These are phyloP conservation scores for Nematostella vectensis DNA, from an alignment of 92 coral and sea anemone genomes.

Conservation along the genomic window DNA sequence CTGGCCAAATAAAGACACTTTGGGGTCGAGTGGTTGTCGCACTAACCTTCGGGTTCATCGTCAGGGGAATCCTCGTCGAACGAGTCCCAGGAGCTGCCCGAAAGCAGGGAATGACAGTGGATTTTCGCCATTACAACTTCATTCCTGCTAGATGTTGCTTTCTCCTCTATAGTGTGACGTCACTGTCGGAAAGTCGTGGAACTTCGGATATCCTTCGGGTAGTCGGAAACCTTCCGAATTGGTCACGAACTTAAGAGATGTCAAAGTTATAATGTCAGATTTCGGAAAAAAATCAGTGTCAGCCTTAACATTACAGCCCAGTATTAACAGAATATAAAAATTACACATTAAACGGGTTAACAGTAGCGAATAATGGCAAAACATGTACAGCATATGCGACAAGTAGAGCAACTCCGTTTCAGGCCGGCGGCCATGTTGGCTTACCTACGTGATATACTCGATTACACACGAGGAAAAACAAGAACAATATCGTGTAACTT, in stretches of 20 bases:
- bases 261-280: slow-evolving; percentile 51
- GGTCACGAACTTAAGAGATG: slow-evolving; percentile 59
- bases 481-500: too few relatives aligned
- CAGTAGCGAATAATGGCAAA: too few relatives aligned
- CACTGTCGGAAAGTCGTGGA: slow-evolving; percentile 60
- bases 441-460: slow-evolving; percentile 8
- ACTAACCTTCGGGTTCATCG: slow-evolving; percentile 88
- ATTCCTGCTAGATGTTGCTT: slow-evolving; percentile 93
- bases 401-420: too few relatives aligned
- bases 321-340: too few relatives aligned
- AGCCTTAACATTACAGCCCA: background rate
- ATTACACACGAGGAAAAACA: too few relatives aligned
- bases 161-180: slow-evolving; percentile 78
- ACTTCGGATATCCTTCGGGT: background rate
- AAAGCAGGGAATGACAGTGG: slow-evolving; percentile 96
- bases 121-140: slow-evolving; percentile 99
- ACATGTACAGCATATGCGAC: too few relatives aligned
- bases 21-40: slow-evolving; percentile 21
- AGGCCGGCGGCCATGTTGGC: slow-evolving; percentile 45
- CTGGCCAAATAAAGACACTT: slow-evolving; percentile 11
- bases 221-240: slow-evolving; percentile 29
- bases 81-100: slow-evolving; percentile 99
- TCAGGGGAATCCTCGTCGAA: slow-evolving; percentile 69
- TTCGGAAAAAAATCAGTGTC: background rate
- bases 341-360: too few relatives aligned